These are phyloP conservation scores for Brassicogethes aeneus DNA, from an alignment of 2,888 invertebrate species.

Conservation along the genomic window DNA sequence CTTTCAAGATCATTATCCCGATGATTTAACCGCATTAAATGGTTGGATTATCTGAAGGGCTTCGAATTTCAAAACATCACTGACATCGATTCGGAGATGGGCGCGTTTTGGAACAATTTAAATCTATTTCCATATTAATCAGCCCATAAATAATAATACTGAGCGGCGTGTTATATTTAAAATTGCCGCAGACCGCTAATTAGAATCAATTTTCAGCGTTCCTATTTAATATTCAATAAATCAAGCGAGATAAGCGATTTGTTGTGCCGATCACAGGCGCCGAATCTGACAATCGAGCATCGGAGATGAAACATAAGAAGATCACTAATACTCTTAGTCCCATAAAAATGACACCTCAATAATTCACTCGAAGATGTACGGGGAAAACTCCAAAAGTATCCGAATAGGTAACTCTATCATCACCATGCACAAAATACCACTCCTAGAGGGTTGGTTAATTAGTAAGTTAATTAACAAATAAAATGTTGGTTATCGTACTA, in stretches of 20 bases:
- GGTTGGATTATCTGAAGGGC: no score
- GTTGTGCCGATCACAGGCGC: background rate
- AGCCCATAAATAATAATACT: background rate
- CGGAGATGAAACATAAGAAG: slow-evolving; percentile 1
- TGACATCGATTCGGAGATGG: background rate
- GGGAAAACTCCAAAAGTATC: no score
- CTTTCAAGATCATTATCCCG: no score
- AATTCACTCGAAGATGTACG: no score
- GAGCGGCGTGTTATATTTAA: background rate
- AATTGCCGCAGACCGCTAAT: slow-evolving; percentile 7
- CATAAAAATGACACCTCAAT: no score
- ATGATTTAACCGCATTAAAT: no score
- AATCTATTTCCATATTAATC: background rate
- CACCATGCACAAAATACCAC: no score
- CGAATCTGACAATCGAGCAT: background rate
- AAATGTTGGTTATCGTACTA: no score
- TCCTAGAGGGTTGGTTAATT: no score
- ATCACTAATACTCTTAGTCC: background rate
- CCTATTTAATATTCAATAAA: slow-evolving; percentile 13
- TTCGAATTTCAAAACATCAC: background rate
- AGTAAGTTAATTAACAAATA: no score
- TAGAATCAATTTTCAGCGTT: slow-evolving; percentile 16
- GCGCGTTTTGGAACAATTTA: background rate
- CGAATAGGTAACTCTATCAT: no score
- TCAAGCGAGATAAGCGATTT: slow-evolving; percentile 4